Conservation (phyloP, 2,797 vertebrate genomes). For the Peromyscus melanophrys region DNA sequence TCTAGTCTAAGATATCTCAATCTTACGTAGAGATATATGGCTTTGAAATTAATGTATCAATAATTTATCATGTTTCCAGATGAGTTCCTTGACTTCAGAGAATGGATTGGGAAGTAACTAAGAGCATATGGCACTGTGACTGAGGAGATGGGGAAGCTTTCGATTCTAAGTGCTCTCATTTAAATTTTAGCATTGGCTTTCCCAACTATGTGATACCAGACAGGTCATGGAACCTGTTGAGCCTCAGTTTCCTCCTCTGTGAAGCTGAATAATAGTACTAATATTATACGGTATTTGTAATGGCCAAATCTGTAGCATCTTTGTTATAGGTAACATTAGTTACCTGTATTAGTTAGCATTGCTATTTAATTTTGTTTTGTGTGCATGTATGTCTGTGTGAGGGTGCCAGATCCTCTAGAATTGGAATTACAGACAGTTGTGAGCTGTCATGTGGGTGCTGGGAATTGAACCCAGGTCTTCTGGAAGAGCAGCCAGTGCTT, state of each 20-base stretch:
- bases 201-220: too few relatives aligned
- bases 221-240: background rate
- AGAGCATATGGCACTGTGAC: background rate
- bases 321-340: background rate
- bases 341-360: background rate
- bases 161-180: background rate
- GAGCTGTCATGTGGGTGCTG: background rate
- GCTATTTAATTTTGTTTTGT: background rate
- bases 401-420: background rate
- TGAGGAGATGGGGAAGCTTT: background rate
- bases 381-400: background rate
- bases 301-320: background rate
- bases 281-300: background rate
- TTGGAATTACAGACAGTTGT: background rate
- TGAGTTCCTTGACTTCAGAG: background rate
- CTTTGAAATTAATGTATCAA: background rate
- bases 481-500: background rate
- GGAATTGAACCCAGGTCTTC: background rate
- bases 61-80: background rate
- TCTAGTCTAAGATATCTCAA: conserved; percentile 29
- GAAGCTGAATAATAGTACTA: background rate
- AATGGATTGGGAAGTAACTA: background rate
- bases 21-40: background rate
- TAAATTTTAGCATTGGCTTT: background rate
- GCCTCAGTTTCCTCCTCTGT: background rate